phyloP scores from a whole-genome alignment of 2,888 invertebrate genomes.

The Reticulitermes lucifugus region DNA sequence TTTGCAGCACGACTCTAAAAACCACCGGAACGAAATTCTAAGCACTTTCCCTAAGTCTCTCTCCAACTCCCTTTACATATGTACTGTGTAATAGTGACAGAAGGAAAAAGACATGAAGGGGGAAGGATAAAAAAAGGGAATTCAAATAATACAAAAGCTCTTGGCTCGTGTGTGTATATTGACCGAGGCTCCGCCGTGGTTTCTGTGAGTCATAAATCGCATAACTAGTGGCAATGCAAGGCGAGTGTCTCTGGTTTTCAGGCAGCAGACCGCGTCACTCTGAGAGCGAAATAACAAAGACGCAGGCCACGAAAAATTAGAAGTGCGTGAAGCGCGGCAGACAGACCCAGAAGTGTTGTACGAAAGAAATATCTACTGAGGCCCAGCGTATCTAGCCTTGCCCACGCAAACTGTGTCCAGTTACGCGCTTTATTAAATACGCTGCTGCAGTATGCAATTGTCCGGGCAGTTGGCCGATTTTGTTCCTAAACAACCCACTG shows the following conservation, averaged over 20 bases:
- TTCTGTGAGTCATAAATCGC: slow-evolving; percentile 29
- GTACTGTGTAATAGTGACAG: slow-evolving; percentile 15
- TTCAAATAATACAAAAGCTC: slow-evolving; percentile 42
- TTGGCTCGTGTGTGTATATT: slow-evolving; percentile 34
- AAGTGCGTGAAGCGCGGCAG: too few relatives aligned
- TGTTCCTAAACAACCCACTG: too few relatives aligned
- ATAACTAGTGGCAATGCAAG: neutral
- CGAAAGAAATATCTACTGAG: too few relatives aligned
- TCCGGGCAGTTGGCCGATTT: too few relatives aligned
- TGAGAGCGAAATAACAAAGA: too few relatives aligned
- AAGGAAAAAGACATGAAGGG: neutral
- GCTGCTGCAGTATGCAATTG: too few relatives aligned
- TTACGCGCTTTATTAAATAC: too few relatives aligned
- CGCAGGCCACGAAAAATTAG: too few relatives aligned
- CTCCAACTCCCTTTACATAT: slow-evolving; percentile 16
- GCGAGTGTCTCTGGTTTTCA: neutral
- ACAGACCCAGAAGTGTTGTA: too few relatives aligned
- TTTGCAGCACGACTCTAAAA: slow-evolving; percentile 45
- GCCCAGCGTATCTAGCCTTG: too few relatives aligned
- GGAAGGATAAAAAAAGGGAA: slow-evolving; percentile 26
- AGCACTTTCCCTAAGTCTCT: slow-evolving; percentile 28
- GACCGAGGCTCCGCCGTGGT: slow-evolving; percentile 14
- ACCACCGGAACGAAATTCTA: slow-evolving; percentile 41
- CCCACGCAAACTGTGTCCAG: too few relatives aligned
- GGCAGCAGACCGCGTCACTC: neutral